Base-by-base conservation (phyloP, 2,888 invertebrate species). In the Acholoe squamosa region DNA sequence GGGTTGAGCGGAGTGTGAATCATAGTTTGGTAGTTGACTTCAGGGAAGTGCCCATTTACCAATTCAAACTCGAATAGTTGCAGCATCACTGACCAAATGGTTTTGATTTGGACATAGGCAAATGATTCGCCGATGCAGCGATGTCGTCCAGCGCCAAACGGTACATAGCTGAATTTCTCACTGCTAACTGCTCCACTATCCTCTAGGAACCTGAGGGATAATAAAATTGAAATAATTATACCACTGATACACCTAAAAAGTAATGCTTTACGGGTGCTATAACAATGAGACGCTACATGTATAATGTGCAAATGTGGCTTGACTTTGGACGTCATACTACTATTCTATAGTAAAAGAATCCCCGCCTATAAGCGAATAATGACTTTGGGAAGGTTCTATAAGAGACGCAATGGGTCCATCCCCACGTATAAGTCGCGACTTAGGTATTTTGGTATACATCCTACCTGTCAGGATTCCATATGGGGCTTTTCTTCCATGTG, bases 81-180 rank as follows among this genome's bases (percentile, higher is more conserved):
- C 34, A 95, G 90, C 89, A 95, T 91, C 0, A 92, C 91, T 3
- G 94, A 93, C 92, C 93, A 93, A 31, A 94, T 93, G 3, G 94
- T 93, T 91, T 95, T 95, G 89, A 95, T 93, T 92, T 95, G 95
- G 0, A 95, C 93, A 91, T 94, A 95, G 52, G 95, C 95, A 90
- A 95, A 95, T 19, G 93, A 92, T 90, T 95, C 95, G 1, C 95
- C 95, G 31, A 95, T 94, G 90, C 95, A 95, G 54, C 95, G 92
- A 84, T 94, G 94, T 12, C 94, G 92, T 10, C 94, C 95, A 28
- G 93, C 94, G 54, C 95, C 95, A 90, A 95, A 95, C 25, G 95
- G 95, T 71, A 95, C 91, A 88, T 94, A 95, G 71, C 93, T 92
- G 92, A 94, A 95, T 91, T 94, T 94, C 89, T 93, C 94, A 80